A percentile compares a stretch with the other conserved stretches of the same genome.
These are phyloP conservation scores for Acipenser ruthenus DNA, from an alignment of 2,797 vertebrate species.

Conservation along the genomic window DNA sequence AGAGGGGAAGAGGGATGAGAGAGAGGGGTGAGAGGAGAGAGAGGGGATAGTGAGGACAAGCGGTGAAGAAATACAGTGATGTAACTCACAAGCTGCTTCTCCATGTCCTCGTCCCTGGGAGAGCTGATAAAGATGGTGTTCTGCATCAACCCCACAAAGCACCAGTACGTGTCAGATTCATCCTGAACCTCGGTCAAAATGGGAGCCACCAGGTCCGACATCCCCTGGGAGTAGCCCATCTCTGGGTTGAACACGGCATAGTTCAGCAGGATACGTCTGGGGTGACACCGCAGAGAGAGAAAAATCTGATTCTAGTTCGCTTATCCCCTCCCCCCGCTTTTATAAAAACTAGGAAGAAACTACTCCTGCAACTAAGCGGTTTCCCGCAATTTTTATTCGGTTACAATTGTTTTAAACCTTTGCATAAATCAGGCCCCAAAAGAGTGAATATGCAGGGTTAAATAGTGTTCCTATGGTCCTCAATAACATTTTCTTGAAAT, in stretches of 20 bases:
- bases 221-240: slow-evolving; percentile 94
- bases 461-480: too few relatives aligned
- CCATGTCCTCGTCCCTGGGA: slow-evolving; percentile 94
- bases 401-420: too few relatives aligned
- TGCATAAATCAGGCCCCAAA: too few relatives aligned
- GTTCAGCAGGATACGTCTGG: slow-evolving; percentile 88
- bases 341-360: slow-evolving; percentile 39
- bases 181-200: slow-evolving; percentile 89
- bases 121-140: slow-evolving; percentile 97
- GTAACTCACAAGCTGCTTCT: slow-evolving; percentile 85
- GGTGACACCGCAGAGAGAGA: too few relatives aligned
- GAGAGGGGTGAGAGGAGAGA: not conserved
- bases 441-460: too few relatives aligned
- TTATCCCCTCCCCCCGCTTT: slow-evolving; percentile 20
- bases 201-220: slow-evolving; percentile 97
- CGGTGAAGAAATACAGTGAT: not conserved
- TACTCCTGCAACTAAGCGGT: slow-evolving; percentile 44
- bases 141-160: slow-evolving; percentile 97
- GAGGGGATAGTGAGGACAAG: not conserved
- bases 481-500: too few relatives aligned
- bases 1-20: fast-evolving
- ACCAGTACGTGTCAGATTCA: slow-evolving; percentile 97
- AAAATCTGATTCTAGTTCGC: slow-evolving; percentile 32
- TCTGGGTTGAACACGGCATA: slow-evolving; percentile 86
- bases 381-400: slow-evolving; percentile 43